Conservation (phyloP, 2,113 vertebrate genomes). For the Zingel zingel region DNA sequence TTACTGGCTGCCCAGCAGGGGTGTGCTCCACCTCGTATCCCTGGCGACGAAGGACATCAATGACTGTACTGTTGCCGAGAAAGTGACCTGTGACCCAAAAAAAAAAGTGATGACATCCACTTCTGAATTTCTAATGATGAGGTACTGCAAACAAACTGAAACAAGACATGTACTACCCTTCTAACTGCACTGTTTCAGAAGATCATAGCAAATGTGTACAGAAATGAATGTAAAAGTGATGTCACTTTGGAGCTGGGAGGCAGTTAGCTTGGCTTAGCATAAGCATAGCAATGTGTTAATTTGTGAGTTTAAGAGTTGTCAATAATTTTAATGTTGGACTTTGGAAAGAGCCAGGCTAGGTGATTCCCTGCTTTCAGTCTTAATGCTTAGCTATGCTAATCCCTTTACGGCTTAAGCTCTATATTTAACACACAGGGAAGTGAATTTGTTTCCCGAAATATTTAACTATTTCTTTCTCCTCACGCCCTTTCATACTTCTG, state of each 20-base stretch:
- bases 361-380: neutral
- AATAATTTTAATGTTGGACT: neutral
- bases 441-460: neutral
- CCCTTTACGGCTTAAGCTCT: too few relatives aligned
- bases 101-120: slow-evolving; percentile 3
- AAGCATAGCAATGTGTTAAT: neutral
- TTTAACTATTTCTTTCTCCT: neutral
- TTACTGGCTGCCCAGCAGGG: slow-evolving; percentile 88
- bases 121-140: slow-evolving; percentile 17
- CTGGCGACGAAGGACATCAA: slow-evolving; percentile 89
- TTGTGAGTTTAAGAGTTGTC: neutral
- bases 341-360: neutral
- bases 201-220: neutral
- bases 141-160: slow-evolving; percentile 1
- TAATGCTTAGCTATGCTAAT: neutral
- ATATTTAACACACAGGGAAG: neutral
- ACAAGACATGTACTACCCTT: neutral
- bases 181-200: neutral
- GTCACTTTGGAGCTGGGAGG: neutral
- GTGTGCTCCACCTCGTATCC: slow-evolving; percentile 92
- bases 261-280: neutral
- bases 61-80: slow-evolving; percentile 93
- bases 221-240: neutral
- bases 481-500: neutral
- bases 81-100: slow-evolving; percentile 89